These are phyloP conservation scores for Ciconia maguari DNA, from an alignment of 2,113 vertebrate genomes.

Conservation along the genomic window DNA sequence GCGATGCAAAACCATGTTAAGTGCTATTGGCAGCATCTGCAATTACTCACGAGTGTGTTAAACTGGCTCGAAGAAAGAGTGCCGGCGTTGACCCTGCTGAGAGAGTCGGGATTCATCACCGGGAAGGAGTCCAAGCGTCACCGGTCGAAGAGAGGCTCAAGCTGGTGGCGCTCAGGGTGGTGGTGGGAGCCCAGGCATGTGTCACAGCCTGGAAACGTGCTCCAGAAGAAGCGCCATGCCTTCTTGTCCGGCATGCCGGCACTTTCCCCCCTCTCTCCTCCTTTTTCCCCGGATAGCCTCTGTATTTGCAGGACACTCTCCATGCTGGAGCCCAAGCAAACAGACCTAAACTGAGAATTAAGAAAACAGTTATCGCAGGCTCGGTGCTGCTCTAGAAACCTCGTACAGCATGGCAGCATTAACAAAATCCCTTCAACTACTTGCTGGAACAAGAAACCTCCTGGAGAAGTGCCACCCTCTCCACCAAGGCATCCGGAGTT, in stretches of 20 bases:
- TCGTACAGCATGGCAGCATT: not conserved
- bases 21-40: not conserved
- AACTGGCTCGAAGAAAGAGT: not conserved
- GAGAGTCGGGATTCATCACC: not conserved
- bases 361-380: not conserved
- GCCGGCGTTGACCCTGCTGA: rapidly evolving
- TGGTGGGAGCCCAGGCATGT: not conserved
- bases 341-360: not conserved
- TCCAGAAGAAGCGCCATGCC: not conserved
- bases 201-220: not conserved
- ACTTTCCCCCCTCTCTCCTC: not conserved
- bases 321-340: not conserved
- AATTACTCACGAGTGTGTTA: not conserved
- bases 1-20: not conserved
- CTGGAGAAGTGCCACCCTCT: not conserved
- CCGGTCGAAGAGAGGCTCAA: too few relatives aligned
- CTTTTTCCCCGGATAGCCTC: not conserved
- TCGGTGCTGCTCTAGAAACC: not conserved
- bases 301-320: not conserved
- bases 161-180: not conserved
- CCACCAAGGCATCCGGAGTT: not conserved
- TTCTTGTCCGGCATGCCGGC: rapidly evolving
- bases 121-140: not conserved
- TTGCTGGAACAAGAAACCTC: not conserved
- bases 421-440: not conserved